phyloP scores from a whole-genome alignment of 2,113 vertebrate species.

The Melanocharis versteri region DNA sequence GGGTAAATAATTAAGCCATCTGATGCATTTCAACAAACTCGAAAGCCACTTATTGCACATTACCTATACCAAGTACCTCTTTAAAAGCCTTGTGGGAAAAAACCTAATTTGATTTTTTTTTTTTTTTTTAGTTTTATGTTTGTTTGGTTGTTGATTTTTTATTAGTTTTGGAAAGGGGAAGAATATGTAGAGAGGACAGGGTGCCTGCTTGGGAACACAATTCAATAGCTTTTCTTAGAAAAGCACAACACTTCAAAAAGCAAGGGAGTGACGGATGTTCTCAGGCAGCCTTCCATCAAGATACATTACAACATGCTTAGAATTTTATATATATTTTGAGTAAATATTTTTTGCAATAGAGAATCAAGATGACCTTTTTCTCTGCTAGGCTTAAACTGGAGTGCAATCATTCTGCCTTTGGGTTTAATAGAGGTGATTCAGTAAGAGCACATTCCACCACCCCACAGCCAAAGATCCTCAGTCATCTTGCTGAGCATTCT shows the following conservation, averaged over 20 bases:
- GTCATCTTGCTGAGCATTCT: neutral
- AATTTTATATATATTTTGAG: neutral
- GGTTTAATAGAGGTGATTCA: neutral
- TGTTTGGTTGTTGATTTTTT: accelerated
- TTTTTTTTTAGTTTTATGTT: neutral
- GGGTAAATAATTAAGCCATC: slow-evolving; percentile 63
- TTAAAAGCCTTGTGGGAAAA: neutral
- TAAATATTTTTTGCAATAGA: neutral
- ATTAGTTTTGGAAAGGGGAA: neutral
- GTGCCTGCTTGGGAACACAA: neutral
- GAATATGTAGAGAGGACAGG: neutral
- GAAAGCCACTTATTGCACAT: neutral
- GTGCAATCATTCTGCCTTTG: neutral
- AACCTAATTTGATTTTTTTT: neutral
- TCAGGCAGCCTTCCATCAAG: neutral
- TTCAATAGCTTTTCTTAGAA: neutral
- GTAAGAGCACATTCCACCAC: neutral
- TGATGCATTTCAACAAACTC: slow-evolving; percentile 30
- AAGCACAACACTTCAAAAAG: neutral
- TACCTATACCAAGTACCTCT: neutral
- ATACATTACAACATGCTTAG: neutral
- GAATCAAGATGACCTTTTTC: neutral
- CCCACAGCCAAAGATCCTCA: neutral
- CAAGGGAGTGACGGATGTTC: neutral
- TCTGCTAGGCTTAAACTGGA: neutral